Conservation (phyloP, 2,113 vertebrate genomes). For the Abramis brama region DNA sequence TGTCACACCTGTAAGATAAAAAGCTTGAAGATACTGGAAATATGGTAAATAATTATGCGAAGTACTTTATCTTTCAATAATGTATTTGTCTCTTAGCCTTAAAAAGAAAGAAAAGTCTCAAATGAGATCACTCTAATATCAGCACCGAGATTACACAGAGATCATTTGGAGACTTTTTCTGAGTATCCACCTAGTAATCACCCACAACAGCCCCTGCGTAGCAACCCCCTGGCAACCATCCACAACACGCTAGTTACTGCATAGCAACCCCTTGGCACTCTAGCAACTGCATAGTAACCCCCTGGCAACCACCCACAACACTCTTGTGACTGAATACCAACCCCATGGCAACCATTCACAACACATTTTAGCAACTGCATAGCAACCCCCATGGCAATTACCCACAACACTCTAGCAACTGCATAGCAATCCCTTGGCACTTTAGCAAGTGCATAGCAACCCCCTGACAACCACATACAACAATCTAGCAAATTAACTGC, state of each 20-base stretch:
- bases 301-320: not conserved
- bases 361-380: not conserved
- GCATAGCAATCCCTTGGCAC: not conserved
- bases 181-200: not conserved
- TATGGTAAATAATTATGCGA: not conserved
- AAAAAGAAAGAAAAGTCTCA: not conserved
- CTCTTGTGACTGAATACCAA: too few relatives aligned
- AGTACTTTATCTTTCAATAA: not conserved
- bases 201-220: not conserved
- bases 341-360: not conserved
- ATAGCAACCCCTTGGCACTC: not conserved
- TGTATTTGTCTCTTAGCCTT: not conserved
- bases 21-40: not conserved
- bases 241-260: not conserved
- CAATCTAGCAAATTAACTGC: not conserved
- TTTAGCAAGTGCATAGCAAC: not conserved
- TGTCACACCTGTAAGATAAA: not conserved
- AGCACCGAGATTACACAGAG: not conserved
- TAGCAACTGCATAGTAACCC: too few relatives aligned
- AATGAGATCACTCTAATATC: not conserved
- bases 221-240: not conserved
- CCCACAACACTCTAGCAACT: not conserved
- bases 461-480: not conserved
- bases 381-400: not conserved
- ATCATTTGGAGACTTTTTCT: not conserved